Conservation (phyloP, 1,140 invertebrate species). For the Drosophila sp. region DNA sequence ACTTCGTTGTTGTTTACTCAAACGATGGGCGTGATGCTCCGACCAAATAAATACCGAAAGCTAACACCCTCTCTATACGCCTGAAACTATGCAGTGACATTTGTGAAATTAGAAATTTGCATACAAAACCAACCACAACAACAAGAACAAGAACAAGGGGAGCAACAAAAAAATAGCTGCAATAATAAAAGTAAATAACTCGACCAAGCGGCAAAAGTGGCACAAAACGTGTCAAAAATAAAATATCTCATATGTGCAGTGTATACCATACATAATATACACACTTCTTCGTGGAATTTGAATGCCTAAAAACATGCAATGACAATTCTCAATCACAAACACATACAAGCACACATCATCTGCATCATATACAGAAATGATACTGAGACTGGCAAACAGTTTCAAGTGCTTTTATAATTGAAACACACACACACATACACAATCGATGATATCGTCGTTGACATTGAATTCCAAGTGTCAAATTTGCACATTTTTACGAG, state of each 20-base stretch:
- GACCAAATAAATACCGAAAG: slow-evolving; percentile 44
- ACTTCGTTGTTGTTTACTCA: slow-evolving; percentile 34
- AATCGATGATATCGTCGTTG: slow-evolving; percentile 63
- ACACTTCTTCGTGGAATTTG: slow-evolving; percentile 7
- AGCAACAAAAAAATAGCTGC: too few species aligned
- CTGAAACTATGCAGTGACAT: slow-evolving; percentile 74
- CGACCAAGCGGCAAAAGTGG: slow-evolving; percentile 67
- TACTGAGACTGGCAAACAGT: slow-evolving; percentile 16
- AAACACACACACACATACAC: slow-evolving; percentile 25
- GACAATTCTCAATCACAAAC: slow-evolving; percentile 4
- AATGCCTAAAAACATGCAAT: slow-evolving; percentile 34
- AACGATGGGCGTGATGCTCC: slow-evolving; percentile 30
- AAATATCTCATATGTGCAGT: slow-evolving; percentile 51
- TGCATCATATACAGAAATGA: not conserved
- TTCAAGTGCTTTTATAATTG: slow-evolving; percentile 62
- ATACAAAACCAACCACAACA: slow-evolving; percentile 31
- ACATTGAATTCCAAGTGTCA: slow-evolving; percentile 71
- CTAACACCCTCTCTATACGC: slow-evolving; percentile 42
- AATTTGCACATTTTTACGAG: slow-evolving; percentile 67
- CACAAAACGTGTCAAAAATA: slow-evolving; percentile 64
- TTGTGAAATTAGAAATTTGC: slow-evolving; percentile 78
- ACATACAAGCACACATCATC: slow-evolving; percentile 1
- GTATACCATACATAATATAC: slow-evolving; percentile 3
- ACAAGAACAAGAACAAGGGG: not conserved
- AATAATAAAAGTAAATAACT: slow-evolving; percentile 69